A percentile compares a stretch with the other conserved stretches of the same genome.
Evolutionary conservation across 2,888 invertebrate species (phyloP).

Genomic region (Pasiphila rectangulata): DNA sequence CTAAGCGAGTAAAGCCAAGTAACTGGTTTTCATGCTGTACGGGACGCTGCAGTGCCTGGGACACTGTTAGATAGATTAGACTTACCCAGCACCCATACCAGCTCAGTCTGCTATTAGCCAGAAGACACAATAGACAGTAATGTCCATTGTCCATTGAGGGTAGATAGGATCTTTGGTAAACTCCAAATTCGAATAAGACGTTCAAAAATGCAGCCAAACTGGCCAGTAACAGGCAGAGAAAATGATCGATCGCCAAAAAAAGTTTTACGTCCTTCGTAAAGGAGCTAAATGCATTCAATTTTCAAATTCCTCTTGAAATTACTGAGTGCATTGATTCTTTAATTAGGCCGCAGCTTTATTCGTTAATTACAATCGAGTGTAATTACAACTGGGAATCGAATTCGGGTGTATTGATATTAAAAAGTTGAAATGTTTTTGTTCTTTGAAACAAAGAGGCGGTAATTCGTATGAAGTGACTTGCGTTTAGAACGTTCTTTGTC

Average conservation of each 20-base stretch:
- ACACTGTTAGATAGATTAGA: too few relatives aligned
- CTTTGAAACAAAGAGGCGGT: slow-evolving; percentile 71
- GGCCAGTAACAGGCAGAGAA: slow-evolving; percentile 32
- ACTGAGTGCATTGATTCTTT: slow-evolving; percentile 50
- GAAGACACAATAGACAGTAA: too few relatives aligned
- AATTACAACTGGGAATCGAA: slow-evolving; percentile 63
- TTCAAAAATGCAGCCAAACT: slow-evolving; percentile 31
- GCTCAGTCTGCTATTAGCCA: too few relatives aligned
- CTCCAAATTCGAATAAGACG: slow-evolving; percentile 24
- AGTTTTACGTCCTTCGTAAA: slow-evolving; percentile 34
- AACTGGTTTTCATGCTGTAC: too few relatives aligned
- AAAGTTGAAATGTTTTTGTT: slow-evolving; percentile 62
- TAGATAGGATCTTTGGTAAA: slow-evolving; percentile 17
- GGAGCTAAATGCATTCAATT: slow-evolving; percentile 41
- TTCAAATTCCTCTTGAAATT: slow-evolving; percentile 42
- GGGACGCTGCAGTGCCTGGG: too few relatives aligned
- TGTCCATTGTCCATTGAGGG: too few relatives aligned
- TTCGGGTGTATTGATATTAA: slow-evolving; percentile 61
- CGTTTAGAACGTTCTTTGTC: slow-evolving; percentile 65
- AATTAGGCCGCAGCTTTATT: slow-evolving; percentile 63
- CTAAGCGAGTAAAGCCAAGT: too few relatives aligned
- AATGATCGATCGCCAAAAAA: slow-evolving; percentile 35
- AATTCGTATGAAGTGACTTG: slow-evolving; percentile 80
- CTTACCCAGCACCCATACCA: too few relatives aligned
- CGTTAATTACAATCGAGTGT: slow-evolving; percentile 56